phyloP scores from a whole-genome alignment of 2,888 invertebrate genomes.

The Parnassius apollo region DNA sequence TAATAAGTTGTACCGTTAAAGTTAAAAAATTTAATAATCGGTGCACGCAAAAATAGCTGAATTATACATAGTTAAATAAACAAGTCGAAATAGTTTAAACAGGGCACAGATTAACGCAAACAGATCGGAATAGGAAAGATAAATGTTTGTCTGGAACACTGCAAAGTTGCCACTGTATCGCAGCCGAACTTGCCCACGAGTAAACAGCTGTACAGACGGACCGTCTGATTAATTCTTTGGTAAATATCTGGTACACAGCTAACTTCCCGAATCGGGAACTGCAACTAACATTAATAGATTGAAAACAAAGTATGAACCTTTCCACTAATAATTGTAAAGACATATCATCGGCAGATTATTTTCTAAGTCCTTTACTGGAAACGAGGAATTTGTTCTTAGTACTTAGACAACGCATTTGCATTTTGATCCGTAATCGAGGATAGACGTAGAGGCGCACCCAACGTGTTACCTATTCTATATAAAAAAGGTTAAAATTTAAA shows the following conservation, averaged over 20 bases:
- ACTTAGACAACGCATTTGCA: too few relatives aligned
- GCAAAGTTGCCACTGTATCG: conserved; percentile 9
- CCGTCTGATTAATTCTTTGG: conserved; percentile 12
- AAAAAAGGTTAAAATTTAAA: too few relatives aligned
- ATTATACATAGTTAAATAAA: conserved; percentile 3
- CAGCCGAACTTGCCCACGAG: not conserved
- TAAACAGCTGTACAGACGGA: conserved; percentile 5
- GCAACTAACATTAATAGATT: conserved; percentile 2
- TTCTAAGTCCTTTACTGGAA: too few relatives aligned
- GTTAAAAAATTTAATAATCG: too few relatives aligned
- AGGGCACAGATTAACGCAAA: conserved; percentile 14
- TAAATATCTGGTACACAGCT: conserved; percentile 2
- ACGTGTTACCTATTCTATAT: too few relatives aligned
- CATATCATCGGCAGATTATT: too few relatives aligned
- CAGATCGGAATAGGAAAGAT: conserved; percentile 5
- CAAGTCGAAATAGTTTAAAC: conserved; percentile 9
- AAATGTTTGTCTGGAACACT: conserved; percentile 17
- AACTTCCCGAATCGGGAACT: not conserved
- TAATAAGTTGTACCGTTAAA: too few relatives aligned
- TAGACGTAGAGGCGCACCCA: too few relatives aligned
- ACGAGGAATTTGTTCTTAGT: too few relatives aligned
- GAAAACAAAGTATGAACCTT: not conserved
- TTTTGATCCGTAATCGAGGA: too few relatives aligned
- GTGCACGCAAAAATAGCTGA: not conserved
- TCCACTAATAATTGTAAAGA: too few relatives aligned